Conservation (phyloP, 2,113 vertebrate genomes). For the Rana temporaria region DNA sequence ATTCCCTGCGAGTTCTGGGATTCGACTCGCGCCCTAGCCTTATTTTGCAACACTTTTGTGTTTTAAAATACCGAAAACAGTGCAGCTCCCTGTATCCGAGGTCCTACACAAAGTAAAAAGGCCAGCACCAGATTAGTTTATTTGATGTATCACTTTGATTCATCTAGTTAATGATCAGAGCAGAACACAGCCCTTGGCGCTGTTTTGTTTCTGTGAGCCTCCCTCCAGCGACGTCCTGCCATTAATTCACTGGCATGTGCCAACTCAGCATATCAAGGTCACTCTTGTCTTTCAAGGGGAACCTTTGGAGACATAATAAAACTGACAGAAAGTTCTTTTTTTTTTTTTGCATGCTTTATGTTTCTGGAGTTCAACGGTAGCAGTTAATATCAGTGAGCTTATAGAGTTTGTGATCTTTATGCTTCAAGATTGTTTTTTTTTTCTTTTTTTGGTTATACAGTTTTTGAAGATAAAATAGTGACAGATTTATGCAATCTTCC, state of each 20-base stretch:
- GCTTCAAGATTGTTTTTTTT: conserved; percentile 47
- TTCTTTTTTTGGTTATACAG: conserved; percentile 61
- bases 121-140: conserved; percentile 73
- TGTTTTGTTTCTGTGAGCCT: conserved; percentile 79
- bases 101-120: conserved; percentile 43
- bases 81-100: not conserved
- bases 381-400: conserved; percentile 81
- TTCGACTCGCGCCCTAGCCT: conserved; percentile 12
- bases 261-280: conserved; percentile 85
- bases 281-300: conserved; percentile 85
- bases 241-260: conserved; percentile 86
- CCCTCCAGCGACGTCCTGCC: conserved; percentile 77
- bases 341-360: conserved; percentile 82
- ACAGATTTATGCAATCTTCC: conserved; percentile 70
- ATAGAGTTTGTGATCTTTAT: conserved; percentile 77
- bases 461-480: conserved; percentile 64
- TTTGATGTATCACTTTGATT: conserved; percentile 79
- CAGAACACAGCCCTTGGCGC: conserved; percentile 72
- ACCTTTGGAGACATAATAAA: conserved; percentile 89
- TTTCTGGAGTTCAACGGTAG: conserved; percentile 81
- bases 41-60: conserved; percentile 28
- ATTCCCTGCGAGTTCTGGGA: conserved; percentile 17
- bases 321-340: conserved; percentile 87
- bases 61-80: conserved; percentile 22
- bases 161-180: conserved; percentile 78